These are phyloP conservation scores for Leistus spinibarbis DNA, from an alignment of 2,888 invertebrate genomes.

Conservation along the genomic window DNA sequence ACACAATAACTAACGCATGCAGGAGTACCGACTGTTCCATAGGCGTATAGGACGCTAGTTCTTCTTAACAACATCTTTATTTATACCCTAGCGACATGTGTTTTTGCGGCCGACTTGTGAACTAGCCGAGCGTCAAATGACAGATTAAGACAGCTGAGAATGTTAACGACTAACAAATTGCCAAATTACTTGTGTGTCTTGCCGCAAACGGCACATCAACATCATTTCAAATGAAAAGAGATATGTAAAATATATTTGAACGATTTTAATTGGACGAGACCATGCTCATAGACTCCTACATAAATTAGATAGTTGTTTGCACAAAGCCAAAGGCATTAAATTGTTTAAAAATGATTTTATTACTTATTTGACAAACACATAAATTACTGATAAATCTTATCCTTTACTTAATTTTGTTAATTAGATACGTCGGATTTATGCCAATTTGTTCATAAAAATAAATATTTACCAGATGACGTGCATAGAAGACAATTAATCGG, in stretches of 20 bases:
- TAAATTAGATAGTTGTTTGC: background rate
- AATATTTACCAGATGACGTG: too few species aligned
- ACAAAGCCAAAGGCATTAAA: background rate
- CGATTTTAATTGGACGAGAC: slow-evolving; percentile 37
- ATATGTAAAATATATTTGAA: background rate
- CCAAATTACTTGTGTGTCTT: slow-evolving; percentile 57
- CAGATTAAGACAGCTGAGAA: slow-evolving; percentile 59
- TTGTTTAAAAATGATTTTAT: background rate
- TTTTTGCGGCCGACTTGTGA: slow-evolving; percentile 58
- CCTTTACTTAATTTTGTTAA: too few species aligned
- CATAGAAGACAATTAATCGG: too few species aligned
- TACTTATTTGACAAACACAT: background rate
- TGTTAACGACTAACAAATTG: slow-evolving; percentile 62
- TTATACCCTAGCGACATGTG: slow-evolving; percentile 52
- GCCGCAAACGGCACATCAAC: slow-evolving; percentile 46
- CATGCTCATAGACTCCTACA: background rate
- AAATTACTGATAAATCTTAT: too few species aligned
- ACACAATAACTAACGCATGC: too few species aligned
- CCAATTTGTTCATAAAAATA: too few species aligned
- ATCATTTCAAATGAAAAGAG: slow-evolving; percentile 2
- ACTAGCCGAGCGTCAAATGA: slow-evolving; percentile 59
- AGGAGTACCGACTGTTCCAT: too few species aligned
- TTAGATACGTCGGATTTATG: too few species aligned
- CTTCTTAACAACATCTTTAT: slow-evolving; percentile 42
- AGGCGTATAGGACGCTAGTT: too few species aligned